These are phyloP conservation scores for Epiblema foenella DNA, from an alignment of 2,888 invertebrate species.

Conservation along the genomic window DNA sequence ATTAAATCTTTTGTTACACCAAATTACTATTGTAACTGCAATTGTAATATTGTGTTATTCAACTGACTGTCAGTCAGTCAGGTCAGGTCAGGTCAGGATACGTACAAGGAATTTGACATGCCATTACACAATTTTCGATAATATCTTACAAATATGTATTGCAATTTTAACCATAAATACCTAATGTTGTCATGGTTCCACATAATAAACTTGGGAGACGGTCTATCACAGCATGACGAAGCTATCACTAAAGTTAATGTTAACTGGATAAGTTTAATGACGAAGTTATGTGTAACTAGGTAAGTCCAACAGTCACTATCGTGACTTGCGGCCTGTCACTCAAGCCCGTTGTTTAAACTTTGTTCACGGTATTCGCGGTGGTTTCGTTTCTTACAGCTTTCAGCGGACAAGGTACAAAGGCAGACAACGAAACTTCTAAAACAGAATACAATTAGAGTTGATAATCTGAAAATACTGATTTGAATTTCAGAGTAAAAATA, in stretches of 20 bases:
- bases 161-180: background rate
- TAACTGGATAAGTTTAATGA: constrained; percentile 42
- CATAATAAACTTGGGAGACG: constrained; percentile 2
- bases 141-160: no score
- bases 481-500: background rate
- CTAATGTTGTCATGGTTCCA: background rate
- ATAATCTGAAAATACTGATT: background rate
- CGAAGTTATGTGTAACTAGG: constrained; percentile 40
- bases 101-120: background rate
- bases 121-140: background rate
- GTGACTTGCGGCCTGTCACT: constrained; percentile 40
- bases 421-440: constrained; percentile 27
- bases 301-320: constrained; percentile 32
- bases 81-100: no score
- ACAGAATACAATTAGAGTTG: background rate
- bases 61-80: no score
- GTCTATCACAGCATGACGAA: constrained; percentile 31
- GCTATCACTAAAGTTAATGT: constrained; percentile 31
- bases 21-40: no score
- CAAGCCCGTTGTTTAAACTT: constrained; percentile 35
- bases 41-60: no score
- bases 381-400: constrained; percentile 34
- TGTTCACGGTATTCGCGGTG: constrained; percentile 26
- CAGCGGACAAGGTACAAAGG: constrained; percentile 24
- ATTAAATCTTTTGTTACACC: no score